Evolutionary conservation across 2,888 invertebrate species (phyloP).

Genomic region (Drosophila putrida): DNA sequence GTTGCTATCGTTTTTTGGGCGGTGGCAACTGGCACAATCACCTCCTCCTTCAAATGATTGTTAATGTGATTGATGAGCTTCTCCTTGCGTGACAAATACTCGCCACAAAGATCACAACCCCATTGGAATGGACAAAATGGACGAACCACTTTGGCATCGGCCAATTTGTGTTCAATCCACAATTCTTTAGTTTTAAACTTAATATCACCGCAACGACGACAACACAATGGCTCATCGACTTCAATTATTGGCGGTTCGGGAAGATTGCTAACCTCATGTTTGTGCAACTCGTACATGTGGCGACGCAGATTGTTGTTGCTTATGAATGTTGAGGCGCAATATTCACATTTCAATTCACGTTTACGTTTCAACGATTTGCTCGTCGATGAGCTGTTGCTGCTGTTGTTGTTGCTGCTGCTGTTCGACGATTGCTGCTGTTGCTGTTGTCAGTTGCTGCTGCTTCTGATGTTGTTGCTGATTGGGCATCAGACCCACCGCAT

Average conservation of each 20-base stretch:
- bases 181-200: conserved; percentile 82
- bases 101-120: conserved; percentile 85
- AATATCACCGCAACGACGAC: conserved; percentile 81
- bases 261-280: conserved; percentile 82
- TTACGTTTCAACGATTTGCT: conserved; percentile 82
- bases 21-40: conserved; percentile 70
- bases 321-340: conserved; percentile 85
- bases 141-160: conserved; percentile 83
- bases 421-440: conserved; percentile 39
- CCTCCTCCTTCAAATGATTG: conserved; percentile 83
- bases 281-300: conserved; percentile 85
- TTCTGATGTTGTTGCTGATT: conserved; percentile 72
- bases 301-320: conserved; percentile 85
- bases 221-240: conserved; percentile 82
- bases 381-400: conserved; percentile 49
- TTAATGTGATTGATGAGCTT: conserved; percentile 85
- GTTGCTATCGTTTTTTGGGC: background rate
- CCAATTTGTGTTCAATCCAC: conserved; percentile 85
- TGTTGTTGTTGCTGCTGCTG: conserved; percentile 49
- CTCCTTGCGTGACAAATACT: conserved; percentile 85
- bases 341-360: conserved; percentile 84
- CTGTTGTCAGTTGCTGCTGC: conserved; percentile 55
- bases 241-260: conserved; percentile 82
- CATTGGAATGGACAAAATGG: conserved; percentile 85
- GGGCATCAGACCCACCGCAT: conserved; percentile 83